phyloP scores from a whole-genome alignment of 2,797 vertebrate species.

The Alosa sapidissima region DNA sequence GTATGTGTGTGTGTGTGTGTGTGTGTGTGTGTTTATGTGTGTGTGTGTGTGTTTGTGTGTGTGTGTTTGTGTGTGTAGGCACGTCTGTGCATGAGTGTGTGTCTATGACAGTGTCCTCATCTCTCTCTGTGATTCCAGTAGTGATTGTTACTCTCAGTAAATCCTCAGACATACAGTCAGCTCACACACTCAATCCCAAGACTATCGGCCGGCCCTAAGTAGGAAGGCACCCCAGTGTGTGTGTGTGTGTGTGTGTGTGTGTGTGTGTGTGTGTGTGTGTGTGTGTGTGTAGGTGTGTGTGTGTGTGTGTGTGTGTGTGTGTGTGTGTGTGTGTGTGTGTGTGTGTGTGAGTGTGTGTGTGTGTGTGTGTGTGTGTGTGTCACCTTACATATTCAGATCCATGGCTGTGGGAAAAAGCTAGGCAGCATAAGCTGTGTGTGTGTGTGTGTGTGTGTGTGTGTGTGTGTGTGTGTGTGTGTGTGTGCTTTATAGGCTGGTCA shows the following conservation, averaged over 20 bases:
- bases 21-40: no score
- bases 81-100: neutral
- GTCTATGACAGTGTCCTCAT: slow-evolving; percentile 27
- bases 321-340: neutral
- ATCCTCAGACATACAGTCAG: slow-evolving; percentile 35
- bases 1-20: neutral
- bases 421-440: slow-evolving; percentile 5
- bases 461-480: neutral
- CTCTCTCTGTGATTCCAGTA: slow-evolving; percentile 38
- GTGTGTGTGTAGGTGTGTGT: slow-evolving; percentile 6
- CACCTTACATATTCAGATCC: slow-evolving; percentile 19
- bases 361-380: slow-evolving; percentile 11
- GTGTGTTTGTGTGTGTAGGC: neutral
- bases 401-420: neutral
- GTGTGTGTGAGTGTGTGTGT: slow-evolving; percentile 15
- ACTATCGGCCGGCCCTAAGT: neutral
- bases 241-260: neutral
- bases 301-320: slow-evolving; percentile 6
- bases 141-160: slow-evolving; percentile 25
- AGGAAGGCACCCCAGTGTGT: neutral
- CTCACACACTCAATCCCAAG: slow-evolving; percentile 33
- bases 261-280: slow-evolving; percentile 15
- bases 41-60: neutral
- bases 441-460: slow-evolving; percentile 1
- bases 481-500: slow-evolving; percentile 8